Conservation (phyloP, 2,888 invertebrate genomes). For the Drosophila borborema region DNA sequence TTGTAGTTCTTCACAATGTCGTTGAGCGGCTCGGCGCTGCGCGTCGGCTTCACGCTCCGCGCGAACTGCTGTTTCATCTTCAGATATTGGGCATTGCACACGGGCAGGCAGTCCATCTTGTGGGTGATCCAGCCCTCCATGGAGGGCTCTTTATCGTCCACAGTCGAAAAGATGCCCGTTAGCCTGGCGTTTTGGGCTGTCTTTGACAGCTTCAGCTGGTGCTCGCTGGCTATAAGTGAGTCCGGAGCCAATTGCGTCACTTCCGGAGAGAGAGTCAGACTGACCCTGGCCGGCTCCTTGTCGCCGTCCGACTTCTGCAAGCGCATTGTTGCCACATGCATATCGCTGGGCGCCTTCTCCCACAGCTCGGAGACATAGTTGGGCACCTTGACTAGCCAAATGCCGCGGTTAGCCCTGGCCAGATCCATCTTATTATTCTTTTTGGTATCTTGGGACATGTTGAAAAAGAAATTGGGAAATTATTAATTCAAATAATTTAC, state of each 20-base stretch:
- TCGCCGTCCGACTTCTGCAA: not conserved
- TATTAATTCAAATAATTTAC: not conserved
- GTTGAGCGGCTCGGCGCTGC: conserved; percentile 16
- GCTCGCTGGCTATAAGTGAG: conserved; percentile 10
- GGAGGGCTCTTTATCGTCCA: not conserved
- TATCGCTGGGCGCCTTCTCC: conserved; percentile 23
- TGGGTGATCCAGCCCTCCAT: conserved; percentile 28
- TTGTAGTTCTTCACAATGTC: conserved; percentile 35
- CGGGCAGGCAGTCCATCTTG: conserved; percentile 37
- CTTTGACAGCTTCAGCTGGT: conserved; percentile 25
- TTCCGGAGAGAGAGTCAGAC: conserved; percentile 12
- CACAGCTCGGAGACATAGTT: conserved; percentile 35
- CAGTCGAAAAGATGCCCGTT: conserved; percentile 26
- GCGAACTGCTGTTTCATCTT: conserved; percentile 26
- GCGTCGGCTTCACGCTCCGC: not conserved
- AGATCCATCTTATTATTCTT: conserved; percentile 23
- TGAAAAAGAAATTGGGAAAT: not conserved
- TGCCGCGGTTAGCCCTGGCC: not conserved
- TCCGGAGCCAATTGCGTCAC: conserved; percentile 13
- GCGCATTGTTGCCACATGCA: conserved; percentile 37
- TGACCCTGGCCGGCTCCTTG: conserved; percentile 16
- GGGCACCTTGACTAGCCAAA: conserved; percentile 44
- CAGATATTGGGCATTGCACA: conserved; percentile 28
- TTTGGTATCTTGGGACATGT: conserved; percentile 13
- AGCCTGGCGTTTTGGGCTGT: not conserved